These are phyloP conservation scores for Pseudochirops cupreus DNA, from an alignment of 2,797 vertebrate genomes.

Conservation along the genomic window DNA sequence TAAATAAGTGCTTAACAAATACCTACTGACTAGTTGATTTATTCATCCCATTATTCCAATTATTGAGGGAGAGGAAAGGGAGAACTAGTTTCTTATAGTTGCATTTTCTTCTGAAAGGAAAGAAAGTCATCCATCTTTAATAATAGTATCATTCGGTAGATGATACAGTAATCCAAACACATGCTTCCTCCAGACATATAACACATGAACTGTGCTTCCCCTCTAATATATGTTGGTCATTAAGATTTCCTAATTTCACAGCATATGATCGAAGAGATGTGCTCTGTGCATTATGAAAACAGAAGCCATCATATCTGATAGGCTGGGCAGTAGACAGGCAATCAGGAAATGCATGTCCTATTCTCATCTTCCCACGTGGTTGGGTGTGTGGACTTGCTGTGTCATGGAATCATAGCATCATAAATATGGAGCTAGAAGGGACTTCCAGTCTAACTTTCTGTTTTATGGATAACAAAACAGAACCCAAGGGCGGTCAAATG, in stretches of 20 bases:
- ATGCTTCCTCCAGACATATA: not conserved
- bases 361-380: not conserved
- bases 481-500: not conserved
- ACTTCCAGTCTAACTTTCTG: not conserved
- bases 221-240: not conserved
- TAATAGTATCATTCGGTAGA: not conserved
- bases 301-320: not conserved
- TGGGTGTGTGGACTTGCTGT: not conserved
- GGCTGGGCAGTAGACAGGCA: not conserved
- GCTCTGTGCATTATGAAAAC: not conserved
- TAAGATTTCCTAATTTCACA: not conserved
- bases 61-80: not conserved
- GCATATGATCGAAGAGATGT: not conserved
- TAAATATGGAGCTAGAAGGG: not conserved
- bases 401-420: not conserved
- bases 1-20: not conserved
- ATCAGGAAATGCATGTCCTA: not conserved
- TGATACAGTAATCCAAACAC: not conserved
- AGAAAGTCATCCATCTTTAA: not conserved
- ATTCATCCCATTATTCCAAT: not conserved
- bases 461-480: not conserved
- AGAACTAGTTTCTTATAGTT: not conserved
- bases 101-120: not conserved
- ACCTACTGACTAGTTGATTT: not conserved
- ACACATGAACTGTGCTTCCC: not conserved